Evolutionary conservation across 2,113 vertebrate species (phyloP).

Genomic region (Mixornis gularis): DNA sequence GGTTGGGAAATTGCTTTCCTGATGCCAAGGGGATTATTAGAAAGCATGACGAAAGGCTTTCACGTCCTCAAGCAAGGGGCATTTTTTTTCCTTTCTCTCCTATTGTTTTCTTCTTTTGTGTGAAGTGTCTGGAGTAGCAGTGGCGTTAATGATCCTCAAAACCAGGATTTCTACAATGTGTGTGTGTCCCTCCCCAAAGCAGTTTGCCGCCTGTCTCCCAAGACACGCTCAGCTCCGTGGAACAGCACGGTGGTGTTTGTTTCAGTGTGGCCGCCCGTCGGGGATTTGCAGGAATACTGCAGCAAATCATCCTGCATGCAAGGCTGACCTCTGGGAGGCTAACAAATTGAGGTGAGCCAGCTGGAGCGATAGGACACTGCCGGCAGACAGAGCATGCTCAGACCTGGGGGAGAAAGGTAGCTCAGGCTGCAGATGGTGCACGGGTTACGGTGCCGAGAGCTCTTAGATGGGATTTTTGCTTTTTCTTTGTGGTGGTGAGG

Average conservation of each 20-base stretch:
- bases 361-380: constrained; percentile 55
- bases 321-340: constrained; percentile 64
- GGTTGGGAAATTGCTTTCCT: background rate
- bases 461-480: background rate
- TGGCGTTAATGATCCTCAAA: background rate
- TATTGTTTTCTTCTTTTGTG: background rate
- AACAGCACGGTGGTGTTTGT: background rate
- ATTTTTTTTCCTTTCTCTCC: background rate
- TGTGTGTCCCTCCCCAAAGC: background rate
- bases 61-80: background rate
- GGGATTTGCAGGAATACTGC: constrained; percentile 56
- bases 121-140: background rate
- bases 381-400: constrained; percentile 58
- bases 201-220: background rate
- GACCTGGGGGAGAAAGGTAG: constrained; percentile 30
- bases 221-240: background rate
- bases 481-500: background rate
- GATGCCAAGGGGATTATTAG: background rate
- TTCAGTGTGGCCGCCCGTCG: background rate
- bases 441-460: background rate
- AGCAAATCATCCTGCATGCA: constrained; percentile 59
- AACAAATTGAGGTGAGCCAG: constrained; percentile 67
- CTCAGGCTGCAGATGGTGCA: constrained; percentile 39
- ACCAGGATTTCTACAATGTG: background rate
- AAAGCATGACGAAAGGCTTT: background rate